Evolutionary conservation across 2,113 vertebrate genomes (phyloP).

Genomic region (Harpagus bidentatus): DNA sequence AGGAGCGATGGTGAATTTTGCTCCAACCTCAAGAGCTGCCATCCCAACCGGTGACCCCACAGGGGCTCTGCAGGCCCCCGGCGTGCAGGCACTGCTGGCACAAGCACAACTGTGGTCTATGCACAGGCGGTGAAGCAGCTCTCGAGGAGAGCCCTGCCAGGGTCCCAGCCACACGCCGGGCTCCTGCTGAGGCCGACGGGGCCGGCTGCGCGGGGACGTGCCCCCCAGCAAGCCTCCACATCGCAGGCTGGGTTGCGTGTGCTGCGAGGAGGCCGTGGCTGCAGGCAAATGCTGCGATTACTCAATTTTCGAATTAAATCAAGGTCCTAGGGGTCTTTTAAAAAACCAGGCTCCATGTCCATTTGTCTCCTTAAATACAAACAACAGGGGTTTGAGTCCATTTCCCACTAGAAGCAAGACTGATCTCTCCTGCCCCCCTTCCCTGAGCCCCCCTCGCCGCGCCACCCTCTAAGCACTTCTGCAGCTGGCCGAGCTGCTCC

Average conservation of each 20-base stretch:
- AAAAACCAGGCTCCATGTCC: background rate
- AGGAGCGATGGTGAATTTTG: background rate
- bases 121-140: background rate
- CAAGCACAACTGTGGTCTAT: background rate
- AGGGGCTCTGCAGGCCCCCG: background rate
- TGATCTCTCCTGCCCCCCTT: background rate
- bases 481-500: background rate
- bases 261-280: background rate
- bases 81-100: no score
- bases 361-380: slow-evolving; percentile 58
- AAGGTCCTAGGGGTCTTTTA: slow-evolving; percentile 19
- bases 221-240: background rate
- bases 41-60: background rate
- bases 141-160: background rate
- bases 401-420: background rate
- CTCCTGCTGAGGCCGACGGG: background rate
- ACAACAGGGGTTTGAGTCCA: slow-evolving; percentile 18
- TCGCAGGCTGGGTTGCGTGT: fast-evolving
- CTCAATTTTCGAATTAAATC: slow-evolving; percentile 2
- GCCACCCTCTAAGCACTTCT: slow-evolving; percentile 25
- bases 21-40: background rate
- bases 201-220: fast-evolving
- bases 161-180: fast-evolving
- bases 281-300: background rate
- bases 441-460: background rate